These are phyloP conservation scores for Drosophila pegasa DNA, from an alignment of 2,888 invertebrate species.

Conservation along the genomic window DNA sequence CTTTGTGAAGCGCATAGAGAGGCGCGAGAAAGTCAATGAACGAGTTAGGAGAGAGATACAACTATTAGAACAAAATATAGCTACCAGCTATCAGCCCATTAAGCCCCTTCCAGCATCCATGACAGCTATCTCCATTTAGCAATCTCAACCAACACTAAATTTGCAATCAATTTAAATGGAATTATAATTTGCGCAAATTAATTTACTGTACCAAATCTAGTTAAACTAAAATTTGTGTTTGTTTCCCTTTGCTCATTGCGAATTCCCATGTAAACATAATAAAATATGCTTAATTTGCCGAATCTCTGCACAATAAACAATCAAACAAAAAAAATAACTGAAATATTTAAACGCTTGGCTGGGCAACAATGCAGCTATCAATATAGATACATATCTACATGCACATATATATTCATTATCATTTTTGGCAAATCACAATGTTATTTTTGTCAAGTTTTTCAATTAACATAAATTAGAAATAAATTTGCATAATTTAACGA, in stretches of 20 bases:
- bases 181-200: not conserved
- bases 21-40: not conserved
- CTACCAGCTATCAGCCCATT: too few relatives aligned
- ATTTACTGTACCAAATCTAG: not conserved
- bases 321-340: not conserved
- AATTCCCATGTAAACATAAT: not conserved
- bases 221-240: not conserved
- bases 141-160: not conserved
- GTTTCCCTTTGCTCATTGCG: not conserved
- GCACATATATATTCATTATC: conserved; percentile 1
- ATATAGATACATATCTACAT: not conserved
- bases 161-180: not conserved
- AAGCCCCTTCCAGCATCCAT: not conserved
- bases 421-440: conserved; percentile 10
- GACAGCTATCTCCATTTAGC: not conserved
- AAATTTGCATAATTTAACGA: conserved; percentile 23
- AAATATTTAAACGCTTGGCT: not conserved
- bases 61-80: too few relatives aligned
- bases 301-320: conserved; percentile 10
- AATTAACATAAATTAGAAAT: conserved; percentile 71
- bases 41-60: fast-evolving
- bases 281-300: conserved; percentile 1
- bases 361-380: conserved; percentile 5
- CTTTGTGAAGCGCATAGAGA: conserved; percentile 12
- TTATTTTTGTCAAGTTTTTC: conserved; percentile 46